Base-by-base conservation (phyloP, 1,140 invertebrate species). In the Ephestia elutella region DNA sequence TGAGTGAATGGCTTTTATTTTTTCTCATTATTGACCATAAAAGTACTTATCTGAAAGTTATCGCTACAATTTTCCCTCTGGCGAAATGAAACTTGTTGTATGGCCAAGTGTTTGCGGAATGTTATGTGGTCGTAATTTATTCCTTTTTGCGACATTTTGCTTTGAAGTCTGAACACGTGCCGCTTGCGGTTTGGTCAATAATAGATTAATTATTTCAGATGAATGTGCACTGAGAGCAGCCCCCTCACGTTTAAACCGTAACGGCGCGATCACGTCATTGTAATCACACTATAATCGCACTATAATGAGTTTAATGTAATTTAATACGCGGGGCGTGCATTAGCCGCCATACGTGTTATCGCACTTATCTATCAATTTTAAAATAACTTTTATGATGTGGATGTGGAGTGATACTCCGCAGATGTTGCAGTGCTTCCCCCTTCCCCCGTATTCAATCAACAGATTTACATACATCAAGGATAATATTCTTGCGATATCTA, bases 331-430 rank as follows among this genome's bases (percentile, higher is more conserved):
- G 75, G 66, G 68, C 73, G 71, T 66, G 65, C 64, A 74, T 74
- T 75, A 74, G 71, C 66, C 71, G 68, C 56, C 59, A 65, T 61
- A 54, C 59, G 56, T 54, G 66, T 75, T 75, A 80, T 76, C 75
- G 72, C 56, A 66, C 65, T 75, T 71, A 79, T 79, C 71, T 71
- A 79, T 79, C 71, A 76, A 21, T 59, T 69, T 68, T 68, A 62
- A 66, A 70, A 72, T 73, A 66, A 63, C 66, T 68, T 69, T 73
- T 68, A 35, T 54, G n/a, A 44, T 54, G 53, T 54, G 21, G n/a
- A 44, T 54, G 53, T 54, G 21, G 44, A 35, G 53, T 73, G 65
- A 75, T 70, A 70, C 57, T 62, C 55, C 63, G 67, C 75, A 78
- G 73, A 75, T 78, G 75, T 66, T 62, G 44, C 62, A 55, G 54